These are phyloP conservation scores for Cariama cristata DNA, from an alignment of 2,113 vertebrate species.

Conservation along the genomic window DNA sequence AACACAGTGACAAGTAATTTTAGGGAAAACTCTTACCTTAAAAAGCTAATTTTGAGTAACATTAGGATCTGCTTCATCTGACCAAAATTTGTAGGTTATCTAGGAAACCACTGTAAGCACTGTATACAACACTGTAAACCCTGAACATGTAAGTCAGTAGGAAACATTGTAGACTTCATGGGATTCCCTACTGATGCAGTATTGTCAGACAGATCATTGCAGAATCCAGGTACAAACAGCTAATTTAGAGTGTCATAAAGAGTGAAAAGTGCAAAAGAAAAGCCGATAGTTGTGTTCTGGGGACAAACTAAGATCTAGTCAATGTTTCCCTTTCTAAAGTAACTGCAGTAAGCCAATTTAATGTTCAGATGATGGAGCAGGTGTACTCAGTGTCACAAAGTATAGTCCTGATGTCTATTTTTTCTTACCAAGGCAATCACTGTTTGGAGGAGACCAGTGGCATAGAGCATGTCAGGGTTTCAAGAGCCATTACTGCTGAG, in stretches of 20 bases:
- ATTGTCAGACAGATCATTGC: background rate
- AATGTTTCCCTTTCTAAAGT: background rate
- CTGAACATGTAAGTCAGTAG: background rate
- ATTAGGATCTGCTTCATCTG: background rate
- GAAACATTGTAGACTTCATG: background rate
- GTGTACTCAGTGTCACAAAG: background rate
- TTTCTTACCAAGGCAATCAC: background rate
- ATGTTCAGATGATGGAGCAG: slow-evolving; percentile 8
- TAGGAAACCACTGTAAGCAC: background rate
- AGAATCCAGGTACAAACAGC: background rate
- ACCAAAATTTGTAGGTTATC: background rate
- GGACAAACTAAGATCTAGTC: background rate
- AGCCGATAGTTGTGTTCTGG: background rate
- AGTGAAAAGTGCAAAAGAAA: background rate
- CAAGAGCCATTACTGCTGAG: background rate
- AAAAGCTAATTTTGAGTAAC: background rate
- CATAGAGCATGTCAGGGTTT: background rate
- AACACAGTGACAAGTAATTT: background rate
- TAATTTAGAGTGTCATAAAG: background rate
- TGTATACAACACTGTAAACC: background rate
- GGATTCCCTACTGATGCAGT: background rate
- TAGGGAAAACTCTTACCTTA: background rate
- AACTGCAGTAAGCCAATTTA: background rate
- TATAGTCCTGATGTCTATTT: background rate
- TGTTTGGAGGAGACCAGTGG: background rate